Conservation (phyloP, 2,113 vertebrate species). For the Pitta sordida region DNA sequence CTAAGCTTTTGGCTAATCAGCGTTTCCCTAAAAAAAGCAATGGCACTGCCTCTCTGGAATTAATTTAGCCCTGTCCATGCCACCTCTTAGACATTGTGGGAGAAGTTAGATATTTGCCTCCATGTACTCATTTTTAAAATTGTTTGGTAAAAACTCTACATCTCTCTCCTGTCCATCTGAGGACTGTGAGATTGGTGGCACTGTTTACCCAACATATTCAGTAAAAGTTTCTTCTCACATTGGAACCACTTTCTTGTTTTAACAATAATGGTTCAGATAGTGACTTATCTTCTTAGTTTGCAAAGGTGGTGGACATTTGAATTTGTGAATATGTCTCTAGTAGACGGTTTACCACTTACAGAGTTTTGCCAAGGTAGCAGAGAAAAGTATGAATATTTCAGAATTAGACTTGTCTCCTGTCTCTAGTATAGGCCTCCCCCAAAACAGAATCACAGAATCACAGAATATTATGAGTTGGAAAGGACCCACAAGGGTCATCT, state of each 20-base stretch:
- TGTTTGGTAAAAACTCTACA: neutral
- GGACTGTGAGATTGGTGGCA: neutral
- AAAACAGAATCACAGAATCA: no score
- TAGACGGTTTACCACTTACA: neutral
- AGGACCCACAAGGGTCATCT: no score
- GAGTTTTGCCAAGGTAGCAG: neutral
- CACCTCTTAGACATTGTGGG: neutral
- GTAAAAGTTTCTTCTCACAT: neutral
- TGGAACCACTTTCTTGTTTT: neutral
- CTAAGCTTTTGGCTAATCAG: constrained; percentile 9
- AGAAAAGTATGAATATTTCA: neutral
- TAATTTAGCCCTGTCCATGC: neutral
- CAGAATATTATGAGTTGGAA: no score
- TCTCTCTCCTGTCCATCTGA: neutral
- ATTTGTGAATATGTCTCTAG: neutral
- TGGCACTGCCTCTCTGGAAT: neutral
- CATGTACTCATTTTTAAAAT: neutral
- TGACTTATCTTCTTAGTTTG: neutral
- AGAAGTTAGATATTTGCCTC: neutral
- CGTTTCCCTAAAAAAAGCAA: neutral
- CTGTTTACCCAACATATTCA: neutral
- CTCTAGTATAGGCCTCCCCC: neutral
- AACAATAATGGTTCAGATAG: neutral
- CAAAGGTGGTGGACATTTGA: neutral
- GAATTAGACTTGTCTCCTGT: neutral